These are phyloP conservation scores for Montipora cactus DNA, from an alignment of 64 coral and sea anemone genomes.

Conservation along the genomic window DNA sequence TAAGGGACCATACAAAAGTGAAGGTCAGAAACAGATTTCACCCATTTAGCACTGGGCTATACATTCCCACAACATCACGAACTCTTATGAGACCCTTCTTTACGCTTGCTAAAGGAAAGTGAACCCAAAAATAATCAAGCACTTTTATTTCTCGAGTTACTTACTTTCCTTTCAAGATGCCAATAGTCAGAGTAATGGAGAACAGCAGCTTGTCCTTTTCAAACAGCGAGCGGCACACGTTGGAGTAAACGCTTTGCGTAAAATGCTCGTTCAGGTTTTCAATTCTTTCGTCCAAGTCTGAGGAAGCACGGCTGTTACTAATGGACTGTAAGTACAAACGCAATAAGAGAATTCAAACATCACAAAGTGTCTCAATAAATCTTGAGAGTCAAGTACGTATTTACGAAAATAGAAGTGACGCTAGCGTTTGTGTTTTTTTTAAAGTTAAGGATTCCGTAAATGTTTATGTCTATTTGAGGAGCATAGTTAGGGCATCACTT, in stretches of 20 bases:
- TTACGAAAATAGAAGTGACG: too few species aligned
- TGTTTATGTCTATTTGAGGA: too few species aligned
- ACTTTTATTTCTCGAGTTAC: neutral
- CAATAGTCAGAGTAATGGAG: conserved; percentile 92
- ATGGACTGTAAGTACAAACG: conserved; percentile 82
- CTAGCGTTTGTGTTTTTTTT: too few species aligned
- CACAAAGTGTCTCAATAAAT: too few species aligned
- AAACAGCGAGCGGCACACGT: conserved; percentile 97
- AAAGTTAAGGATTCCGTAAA: too few species aligned
- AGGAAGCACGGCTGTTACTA: conserved; percentile 85
- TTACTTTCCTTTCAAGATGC: conserved; percentile 95
- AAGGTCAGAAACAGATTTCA: too few species aligned
- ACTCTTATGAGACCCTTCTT: neutral
- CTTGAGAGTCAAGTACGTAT: too few species aligned
- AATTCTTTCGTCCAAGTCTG: conserved; percentile 89
- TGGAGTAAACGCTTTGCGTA: conserved; percentile 96
- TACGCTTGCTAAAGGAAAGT: neutral
- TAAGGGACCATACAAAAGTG: too few species aligned
- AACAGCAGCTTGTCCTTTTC: conserved; percentile 99
- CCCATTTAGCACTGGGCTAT: too few species aligned
- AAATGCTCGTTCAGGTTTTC: conserved; percentile 94
- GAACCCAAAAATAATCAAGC: neutral
- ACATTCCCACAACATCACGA: too few species aligned
- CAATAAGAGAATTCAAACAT: too few species aligned
- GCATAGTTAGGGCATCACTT: too few species aligned